A percentile compares a stretch with the other conserved stretches of the same genome.
These are phyloP conservation scores for Sakesphorus luctuosus DNA, from an alignment of 2,113 vertebrate genomes.

Conservation along the genomic window DNA sequence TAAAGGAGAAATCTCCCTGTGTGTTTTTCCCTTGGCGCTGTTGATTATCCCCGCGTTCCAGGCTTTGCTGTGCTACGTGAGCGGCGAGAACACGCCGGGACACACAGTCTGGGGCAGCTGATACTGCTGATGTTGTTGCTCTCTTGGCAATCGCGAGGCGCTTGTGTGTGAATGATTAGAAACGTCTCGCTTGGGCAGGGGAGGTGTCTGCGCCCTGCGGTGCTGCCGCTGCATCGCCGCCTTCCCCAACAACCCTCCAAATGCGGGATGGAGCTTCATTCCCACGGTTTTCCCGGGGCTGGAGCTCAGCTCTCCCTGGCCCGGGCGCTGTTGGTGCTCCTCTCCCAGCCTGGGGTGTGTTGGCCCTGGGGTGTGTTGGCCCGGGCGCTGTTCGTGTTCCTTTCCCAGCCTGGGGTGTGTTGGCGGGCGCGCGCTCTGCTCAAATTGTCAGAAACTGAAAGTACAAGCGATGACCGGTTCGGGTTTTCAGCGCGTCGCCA, in stretches of 20 bases:
- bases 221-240: neutral
- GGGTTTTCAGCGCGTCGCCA: neutral
- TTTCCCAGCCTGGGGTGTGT: slow-evolving; percentile 8
- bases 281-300: neutral
- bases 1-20: neutral
- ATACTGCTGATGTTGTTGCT: neutral
- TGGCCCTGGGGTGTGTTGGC: neutral
- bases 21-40: neutral
- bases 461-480: neutral
- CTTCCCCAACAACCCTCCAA: slow-evolving; percentile 32
- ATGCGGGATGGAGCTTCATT: no score
- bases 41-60: neutral
- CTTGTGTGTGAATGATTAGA: neutral
- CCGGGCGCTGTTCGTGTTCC: slow-evolving; percentile 47
- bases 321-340: slow-evolving; percentile 47
- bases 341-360: slow-evolving; percentile 9
- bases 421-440: slow-evolving; percentile 32
- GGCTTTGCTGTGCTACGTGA: slow-evolving; percentile 4
- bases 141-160: neutral
- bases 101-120: neutral
- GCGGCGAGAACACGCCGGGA: slow-evolving; percentile 7
- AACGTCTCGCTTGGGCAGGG: neutral
- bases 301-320: no score
- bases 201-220: neutral
- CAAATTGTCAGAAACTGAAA: slow-evolving; percentile 60